Evolutionary conservation across 2,888 invertebrate species (phyloP).

Genomic region (Drosophila peninsularis): DNA sequence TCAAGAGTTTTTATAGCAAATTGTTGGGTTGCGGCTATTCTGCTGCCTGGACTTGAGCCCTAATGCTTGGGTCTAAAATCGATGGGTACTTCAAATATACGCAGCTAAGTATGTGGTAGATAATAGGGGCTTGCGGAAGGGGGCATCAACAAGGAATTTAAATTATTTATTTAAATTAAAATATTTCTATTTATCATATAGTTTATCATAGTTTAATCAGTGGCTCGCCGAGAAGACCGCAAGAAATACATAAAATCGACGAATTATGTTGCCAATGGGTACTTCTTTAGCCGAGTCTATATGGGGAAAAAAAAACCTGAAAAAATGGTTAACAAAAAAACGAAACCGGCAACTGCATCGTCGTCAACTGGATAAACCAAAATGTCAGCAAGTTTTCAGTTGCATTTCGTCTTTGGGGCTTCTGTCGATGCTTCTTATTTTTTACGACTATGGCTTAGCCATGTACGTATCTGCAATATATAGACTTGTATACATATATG

Average conservation of each 20-base stretch:
- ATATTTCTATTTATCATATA: too few relatives aligned
- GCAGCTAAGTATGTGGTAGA: constrained; percentile 1
- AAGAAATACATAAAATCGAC: constrained; percentile 16
- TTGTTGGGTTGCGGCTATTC: constrained; percentile 14
- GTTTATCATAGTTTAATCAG: constrained; percentile 4
- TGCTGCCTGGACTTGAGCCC: constrained; percentile 3
- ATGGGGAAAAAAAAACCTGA: background rate
- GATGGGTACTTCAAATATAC: background rate
- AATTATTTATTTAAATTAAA: too few relatives aligned
- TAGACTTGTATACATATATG: constrained; percentile 3
- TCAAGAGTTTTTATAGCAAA: constrained; percentile 47
- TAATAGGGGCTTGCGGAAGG: constrained; percentile 2
- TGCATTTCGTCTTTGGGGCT: constrained; percentile 39
- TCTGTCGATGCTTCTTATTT: constrained; percentile 32
- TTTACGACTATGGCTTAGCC: constrained; percentile 25
- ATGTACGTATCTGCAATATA: constrained; percentile 10
- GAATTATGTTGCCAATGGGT: constrained; percentile 12
- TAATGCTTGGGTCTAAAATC: constrained; percentile 19
- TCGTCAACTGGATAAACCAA: constrained; percentile 59
- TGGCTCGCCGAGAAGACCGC: background rate
- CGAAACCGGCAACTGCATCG: constrained; percentile 46
- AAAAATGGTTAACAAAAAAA: background rate
- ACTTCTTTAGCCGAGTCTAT: constrained; percentile 1
- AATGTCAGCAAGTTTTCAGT: constrained; percentile 75
- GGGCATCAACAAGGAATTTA: background rate